phyloP scores from a whole-genome alignment of 2,797 vertebrate species.

The Lophius americanus region DNA sequence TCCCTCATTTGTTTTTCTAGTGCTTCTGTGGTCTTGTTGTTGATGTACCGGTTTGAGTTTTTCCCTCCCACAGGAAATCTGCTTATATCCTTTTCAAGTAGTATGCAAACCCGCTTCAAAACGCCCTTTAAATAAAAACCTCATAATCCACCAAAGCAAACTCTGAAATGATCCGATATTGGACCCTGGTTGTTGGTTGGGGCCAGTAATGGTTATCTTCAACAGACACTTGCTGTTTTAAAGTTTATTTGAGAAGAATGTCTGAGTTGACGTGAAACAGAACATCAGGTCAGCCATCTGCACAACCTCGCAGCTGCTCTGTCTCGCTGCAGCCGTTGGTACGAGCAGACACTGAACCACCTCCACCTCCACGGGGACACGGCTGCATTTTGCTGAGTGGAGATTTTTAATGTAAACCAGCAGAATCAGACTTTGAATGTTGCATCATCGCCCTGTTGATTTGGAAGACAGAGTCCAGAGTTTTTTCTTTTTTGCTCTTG shows the following conservation, averaged over 20 bases:
- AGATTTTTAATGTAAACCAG: constrained; percentile 32
- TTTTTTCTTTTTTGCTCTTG: background rate
- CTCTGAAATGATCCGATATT: background rate
- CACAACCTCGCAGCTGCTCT: constrained; percentile 42
- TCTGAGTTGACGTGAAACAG: constrained; percentile 29
- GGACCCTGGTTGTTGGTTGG: background rate
- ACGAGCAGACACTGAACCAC: constrained; percentile 40
- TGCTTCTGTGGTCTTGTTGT: background rate
- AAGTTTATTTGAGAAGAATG: background rate
- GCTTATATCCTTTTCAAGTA: constrained; percentile 13
- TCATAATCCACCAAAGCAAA: constrained; percentile 17
- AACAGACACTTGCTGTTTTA: constrained; percentile 1
- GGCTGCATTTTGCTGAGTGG: constrained; percentile 35
- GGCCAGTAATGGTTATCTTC: background rate
- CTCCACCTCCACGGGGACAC: constrained; percentile 32
- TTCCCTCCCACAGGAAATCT: constrained; percentile 1
- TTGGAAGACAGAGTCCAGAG: constrained; percentile 58
- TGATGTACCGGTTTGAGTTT: constrained; percentile 2
- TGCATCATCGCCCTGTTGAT: constrained; percentile 60
- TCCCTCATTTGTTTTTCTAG: background rate
- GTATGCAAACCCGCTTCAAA: constrained; percentile 10
- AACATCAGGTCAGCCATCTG: constrained; percentile 67
- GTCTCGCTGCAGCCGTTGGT: constrained; percentile 48
- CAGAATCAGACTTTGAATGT: constrained; percentile 51
- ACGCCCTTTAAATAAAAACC: constrained; percentile 2